phyloP scores from a whole-genome alignment of 2,797 vertebrate genomes.

The Chrosomus eos region DNA sequence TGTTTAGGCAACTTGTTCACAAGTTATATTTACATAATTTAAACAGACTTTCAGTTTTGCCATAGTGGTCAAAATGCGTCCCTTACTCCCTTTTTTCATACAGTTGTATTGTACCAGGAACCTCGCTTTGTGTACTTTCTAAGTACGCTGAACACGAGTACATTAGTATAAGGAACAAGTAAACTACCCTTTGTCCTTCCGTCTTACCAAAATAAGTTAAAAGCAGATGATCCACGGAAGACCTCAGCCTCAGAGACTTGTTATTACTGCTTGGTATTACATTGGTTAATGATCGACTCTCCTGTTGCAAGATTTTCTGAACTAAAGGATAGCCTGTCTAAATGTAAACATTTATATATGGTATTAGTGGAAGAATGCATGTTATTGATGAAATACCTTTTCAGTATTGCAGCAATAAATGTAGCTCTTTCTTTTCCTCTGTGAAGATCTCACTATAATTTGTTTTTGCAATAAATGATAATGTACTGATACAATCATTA shows the following conservation, averaged over 20 bases:
- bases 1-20: background rate
- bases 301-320: conserved; percentile 33
- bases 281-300: conserved; percentile 43
- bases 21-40: background rate
- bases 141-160: background rate
- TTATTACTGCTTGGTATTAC: conserved; percentile 38
- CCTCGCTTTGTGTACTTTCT: background rate
- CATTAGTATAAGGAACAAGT: background rate
- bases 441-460: conserved; percentile 5
- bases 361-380: conserved; percentile 22
- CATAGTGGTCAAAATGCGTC: background rate
- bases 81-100: background rate
- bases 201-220: conserved; percentile 35
- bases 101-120: background rate
- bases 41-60: background rate
- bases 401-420: background rate
- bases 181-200: conserved; percentile 25
- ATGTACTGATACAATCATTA: background rate
- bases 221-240: conserved; percentile 26
- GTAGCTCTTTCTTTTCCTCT: background rate
- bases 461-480: background rate
- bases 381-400: background rate
- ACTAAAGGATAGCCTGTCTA: conserved; percentile 13
- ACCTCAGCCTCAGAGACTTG: background rate
- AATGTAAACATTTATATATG: conserved; percentile 35